Percentiles rank a stretch among this genome's conserved stretches.
phyloP scores from a whole-genome alignment of 2,797 vertebrate genomes.

The Micrastur ruficollis region DNA sequence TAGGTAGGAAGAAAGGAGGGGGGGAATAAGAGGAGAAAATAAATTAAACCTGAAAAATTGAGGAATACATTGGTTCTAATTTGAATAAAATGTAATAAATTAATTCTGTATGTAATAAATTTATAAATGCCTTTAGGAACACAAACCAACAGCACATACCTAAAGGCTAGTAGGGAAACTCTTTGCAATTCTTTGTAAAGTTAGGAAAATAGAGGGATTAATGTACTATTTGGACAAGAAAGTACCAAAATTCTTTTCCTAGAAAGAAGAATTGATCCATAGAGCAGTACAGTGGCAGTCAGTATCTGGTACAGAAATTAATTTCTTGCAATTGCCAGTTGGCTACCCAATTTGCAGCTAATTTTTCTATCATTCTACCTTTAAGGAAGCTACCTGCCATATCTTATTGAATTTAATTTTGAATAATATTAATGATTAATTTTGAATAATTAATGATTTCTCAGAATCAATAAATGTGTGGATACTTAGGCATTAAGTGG shows the following conservation, averaged over 20 bases:
- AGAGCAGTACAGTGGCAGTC: neutral
- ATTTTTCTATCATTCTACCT: neutral
- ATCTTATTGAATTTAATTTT: neutral
- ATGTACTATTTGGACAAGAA: neutral
- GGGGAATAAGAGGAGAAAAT: neutral
- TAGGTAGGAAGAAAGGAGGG: neutral
- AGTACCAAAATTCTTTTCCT: neutral
- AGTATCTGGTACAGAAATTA: neutral
- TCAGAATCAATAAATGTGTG: neutral
- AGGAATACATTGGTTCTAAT: neutral
- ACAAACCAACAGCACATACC: neutral
- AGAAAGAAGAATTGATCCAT: neutral
- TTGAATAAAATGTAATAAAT: neutral
- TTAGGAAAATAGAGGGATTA: neutral
- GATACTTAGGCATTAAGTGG: neutral
- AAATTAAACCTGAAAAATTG: neutral
- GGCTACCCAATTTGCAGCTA: neutral
- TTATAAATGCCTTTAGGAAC: neutral
- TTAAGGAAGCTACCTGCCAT: neutral
- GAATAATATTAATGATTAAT: neutral
- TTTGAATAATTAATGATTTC: neutral
- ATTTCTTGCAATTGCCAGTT: neutral
- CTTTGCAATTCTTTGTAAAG: neutral
- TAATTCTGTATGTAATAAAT: neutral
- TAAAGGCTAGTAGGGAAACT: neutral